phyloP scores from a whole-genome alignment of 2,888 invertebrate species.

The Diarsia mendica region DNA sequence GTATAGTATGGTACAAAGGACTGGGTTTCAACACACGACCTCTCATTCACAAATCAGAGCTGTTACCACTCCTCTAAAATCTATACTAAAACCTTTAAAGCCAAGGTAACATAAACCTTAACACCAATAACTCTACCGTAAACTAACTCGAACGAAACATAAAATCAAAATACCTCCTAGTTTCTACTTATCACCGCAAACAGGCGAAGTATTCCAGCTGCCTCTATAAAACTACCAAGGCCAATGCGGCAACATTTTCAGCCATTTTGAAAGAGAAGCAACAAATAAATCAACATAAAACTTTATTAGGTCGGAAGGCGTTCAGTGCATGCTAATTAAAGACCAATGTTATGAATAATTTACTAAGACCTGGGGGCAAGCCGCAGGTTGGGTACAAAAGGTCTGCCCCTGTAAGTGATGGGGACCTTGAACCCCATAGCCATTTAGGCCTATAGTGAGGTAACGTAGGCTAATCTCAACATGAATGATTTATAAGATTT shows the following conservation, averaged over 20 bases:
- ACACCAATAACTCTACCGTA: not conserved
- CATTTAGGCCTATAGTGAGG: too few species aligned
- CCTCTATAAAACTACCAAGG: constrained; percentile 37
- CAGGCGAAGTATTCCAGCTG: constrained; percentile 10
- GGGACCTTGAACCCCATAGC: too few species aligned
- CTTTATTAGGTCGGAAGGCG: constrained; percentile 58
- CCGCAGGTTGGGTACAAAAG: not conserved
- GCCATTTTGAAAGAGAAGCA: constrained; percentile 33
- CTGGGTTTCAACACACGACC: not conserved
- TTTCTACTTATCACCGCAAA: constrained; percentile 25
- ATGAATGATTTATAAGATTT: too few species aligned
- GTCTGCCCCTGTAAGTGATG: not conserved
- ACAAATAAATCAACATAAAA: constrained; percentile 61
- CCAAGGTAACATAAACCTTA: not conserved
- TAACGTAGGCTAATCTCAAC: too few species aligned
- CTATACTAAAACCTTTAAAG: not conserved
- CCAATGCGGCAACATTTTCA: constrained; percentile 51
- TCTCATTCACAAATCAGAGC: too few species aligned
- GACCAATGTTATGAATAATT: constrained; percentile 74
- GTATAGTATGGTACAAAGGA: not conserved
- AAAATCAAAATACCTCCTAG: constrained; percentile 22
- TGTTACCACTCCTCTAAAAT: not conserved
- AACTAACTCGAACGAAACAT: constrained; percentile 13
- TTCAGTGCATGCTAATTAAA: constrained; percentile 72
- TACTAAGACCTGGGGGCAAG: constrained; percentile 47